phyloP scores from a whole-genome alignment of 2,797 vertebrate species.

The Alfaro cultratus region DNA sequence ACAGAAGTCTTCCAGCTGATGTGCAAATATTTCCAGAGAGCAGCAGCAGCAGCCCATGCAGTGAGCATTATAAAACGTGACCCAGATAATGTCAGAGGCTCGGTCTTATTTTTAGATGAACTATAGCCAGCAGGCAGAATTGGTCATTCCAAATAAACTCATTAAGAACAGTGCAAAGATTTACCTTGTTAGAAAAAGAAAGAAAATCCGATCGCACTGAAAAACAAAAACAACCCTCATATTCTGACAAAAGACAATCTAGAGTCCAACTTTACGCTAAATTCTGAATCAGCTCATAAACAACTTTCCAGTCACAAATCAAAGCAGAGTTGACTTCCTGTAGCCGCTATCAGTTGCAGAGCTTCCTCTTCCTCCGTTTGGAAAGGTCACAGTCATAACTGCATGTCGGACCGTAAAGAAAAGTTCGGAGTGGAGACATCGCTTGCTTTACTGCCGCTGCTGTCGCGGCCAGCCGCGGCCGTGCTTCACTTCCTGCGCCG shows the following conservation, averaged over 20 bases:
- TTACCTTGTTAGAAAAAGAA: slow-evolving; percentile 17
- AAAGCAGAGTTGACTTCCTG: slow-evolving; percentile 46
- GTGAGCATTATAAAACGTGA: slow-evolving; percentile 56
- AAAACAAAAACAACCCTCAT: not conserved
- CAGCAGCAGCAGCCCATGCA: slow-evolving; percentile 35
- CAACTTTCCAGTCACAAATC: slow-evolving; percentile 27
- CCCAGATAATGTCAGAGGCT: slow-evolving; percentile 59
- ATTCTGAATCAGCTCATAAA: slow-evolving; percentile 3
- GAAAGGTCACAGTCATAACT: slow-evolving; percentile 60
- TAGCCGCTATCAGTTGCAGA: slow-evolving; percentile 24
- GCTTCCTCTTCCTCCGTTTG: slow-evolving; percentile 52
- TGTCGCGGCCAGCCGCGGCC: not conserved
- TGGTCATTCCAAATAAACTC: slow-evolving; percentile 36
- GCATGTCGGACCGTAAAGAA: slow-evolving; percentile 9
- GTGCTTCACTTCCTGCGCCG: slow-evolving; percentile 62
- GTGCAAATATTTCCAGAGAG: slow-evolving; percentile 6
- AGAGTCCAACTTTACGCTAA: not conserved
- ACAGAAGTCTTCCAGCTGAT: not conserved
- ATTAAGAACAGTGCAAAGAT: slow-evolving; percentile 36
- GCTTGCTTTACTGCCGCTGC: slow-evolving; percentile 11
- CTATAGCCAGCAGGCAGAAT: slow-evolving; percentile 46
- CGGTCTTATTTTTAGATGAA: slow-evolving; percentile 61
- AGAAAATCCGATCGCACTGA: not conserved
- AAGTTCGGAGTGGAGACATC: slow-evolving; percentile 19
- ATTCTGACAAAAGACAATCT: not conserved